Conservation (phyloP, 2,113 vertebrate genomes). For the Pseudorectes ferrugineus region DNA sequence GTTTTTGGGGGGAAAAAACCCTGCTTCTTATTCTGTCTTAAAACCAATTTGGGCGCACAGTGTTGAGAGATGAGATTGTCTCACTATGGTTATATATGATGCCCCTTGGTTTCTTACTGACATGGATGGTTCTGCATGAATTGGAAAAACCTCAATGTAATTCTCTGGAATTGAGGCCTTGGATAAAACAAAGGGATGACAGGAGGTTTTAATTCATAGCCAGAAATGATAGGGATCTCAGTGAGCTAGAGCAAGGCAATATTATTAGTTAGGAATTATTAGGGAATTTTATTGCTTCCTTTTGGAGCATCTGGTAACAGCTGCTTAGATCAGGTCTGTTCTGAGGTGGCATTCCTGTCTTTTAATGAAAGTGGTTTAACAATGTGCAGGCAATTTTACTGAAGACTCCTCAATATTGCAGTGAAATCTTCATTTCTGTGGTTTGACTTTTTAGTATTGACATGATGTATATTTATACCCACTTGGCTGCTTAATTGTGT, state of each 20-base stretch:
- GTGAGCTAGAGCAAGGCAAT: not conserved
- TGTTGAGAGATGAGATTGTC: not conserved
- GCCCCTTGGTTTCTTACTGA: not conserved
- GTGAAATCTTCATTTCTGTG: not conserved
- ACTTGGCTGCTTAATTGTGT: not conserved
- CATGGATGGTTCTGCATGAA: not conserved
- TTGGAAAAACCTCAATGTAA: not conserved
- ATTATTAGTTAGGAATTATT: not conserved
- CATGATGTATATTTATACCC: not conserved
- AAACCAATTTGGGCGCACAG: not conserved
- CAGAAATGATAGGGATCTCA: not conserved
- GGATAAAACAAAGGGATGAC: not conserved
- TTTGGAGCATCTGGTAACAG: not conserved
- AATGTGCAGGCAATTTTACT: not conserved
- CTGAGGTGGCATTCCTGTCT: not conserved
- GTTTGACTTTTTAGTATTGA: not conserved
- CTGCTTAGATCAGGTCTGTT: not conserved
- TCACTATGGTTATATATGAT: not conserved
- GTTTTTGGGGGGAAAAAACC: rapidly evolving
- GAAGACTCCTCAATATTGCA: not conserved
- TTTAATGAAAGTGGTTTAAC: not conserved
- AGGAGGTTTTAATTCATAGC: not conserved
- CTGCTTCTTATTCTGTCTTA: not conserved
- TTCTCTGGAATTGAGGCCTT: not conserved
- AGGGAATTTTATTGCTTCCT: not conserved